A percentile compares a stretch with the other conserved stretches of the same genome.
These are phyloP conservation scores for Philotrypesis tridentata DNA, from an alignment of 1,140 invertebrate genomes.

Conservation along the genomic window DNA sequence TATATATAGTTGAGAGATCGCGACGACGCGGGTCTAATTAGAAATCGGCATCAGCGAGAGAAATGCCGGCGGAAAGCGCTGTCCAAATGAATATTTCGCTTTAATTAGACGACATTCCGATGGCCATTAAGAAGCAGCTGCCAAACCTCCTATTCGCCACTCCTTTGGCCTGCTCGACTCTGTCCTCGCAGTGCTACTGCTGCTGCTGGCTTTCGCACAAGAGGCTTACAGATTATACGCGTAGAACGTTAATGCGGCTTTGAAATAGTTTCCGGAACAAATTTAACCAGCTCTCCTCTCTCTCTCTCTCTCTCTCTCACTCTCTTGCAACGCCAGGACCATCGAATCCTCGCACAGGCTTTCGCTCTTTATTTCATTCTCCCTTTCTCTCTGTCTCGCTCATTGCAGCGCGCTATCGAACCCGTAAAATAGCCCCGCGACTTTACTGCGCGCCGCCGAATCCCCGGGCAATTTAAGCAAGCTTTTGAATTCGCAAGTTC, in stretches of 20 bases:
- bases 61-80: not conserved
- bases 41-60: not conserved
- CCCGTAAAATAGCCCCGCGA: conserved; percentile 27
- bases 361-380: not conserved
- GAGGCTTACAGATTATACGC: conserved; percentile 54
- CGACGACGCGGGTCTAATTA: conserved; percentile 32
- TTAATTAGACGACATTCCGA: conserved; percentile 57
- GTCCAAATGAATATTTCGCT: conserved; percentile 49
- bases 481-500: conserved; percentile 29
- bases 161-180: not conserved
- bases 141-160: conserved; percentile 2
- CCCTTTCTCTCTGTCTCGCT: not conserved
- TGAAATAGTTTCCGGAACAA: conserved; percentile 63
- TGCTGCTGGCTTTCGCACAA: conserved; percentile 46
- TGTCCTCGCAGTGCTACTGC: not conserved
- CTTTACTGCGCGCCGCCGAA: conserved; percentile 6
- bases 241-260: conserved; percentile 57
- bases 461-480: conserved; percentile 29
- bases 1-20: too few relatives aligned
- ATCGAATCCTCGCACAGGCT: conserved; percentile 1
- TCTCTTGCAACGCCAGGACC: not conserved
- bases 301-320: not conserved
- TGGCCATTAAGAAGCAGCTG: conserved; percentile 51
- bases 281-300: conserved; percentile 54
- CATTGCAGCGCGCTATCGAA: not conserved